Percentiles rank a stretch among this genome's conserved stretches.
Evolutionary conservation across 1,140 invertebrate species (phyloP).

Genomic region (Drosophila seguyi): DNA sequence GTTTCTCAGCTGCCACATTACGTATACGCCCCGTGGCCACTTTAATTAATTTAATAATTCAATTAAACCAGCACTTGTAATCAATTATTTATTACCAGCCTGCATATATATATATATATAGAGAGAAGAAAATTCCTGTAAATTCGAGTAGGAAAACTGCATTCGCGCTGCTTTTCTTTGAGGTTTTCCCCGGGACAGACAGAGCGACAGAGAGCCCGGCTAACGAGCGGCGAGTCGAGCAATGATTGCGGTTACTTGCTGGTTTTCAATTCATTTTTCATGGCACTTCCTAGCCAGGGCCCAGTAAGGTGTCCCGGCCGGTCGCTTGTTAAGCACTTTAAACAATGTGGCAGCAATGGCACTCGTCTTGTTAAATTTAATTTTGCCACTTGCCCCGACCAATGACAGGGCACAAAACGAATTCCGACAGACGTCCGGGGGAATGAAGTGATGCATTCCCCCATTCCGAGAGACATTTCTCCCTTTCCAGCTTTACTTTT

Average conservation of each 20-base stretch:
- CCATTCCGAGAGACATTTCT: neutral
- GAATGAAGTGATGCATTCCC: conserved; percentile 36
- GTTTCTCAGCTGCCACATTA: neutral
- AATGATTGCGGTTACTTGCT: conserved; percentile 80
- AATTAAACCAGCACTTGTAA: neutral
- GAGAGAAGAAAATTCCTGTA: neutral
- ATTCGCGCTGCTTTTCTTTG: conserved; percentile 35
- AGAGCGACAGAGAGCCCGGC: conserved; percentile 8
- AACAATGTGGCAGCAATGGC: conserved; percentile 70
- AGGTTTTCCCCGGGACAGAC: conserved; percentile 9
- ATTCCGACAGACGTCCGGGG: conserved; percentile 44
- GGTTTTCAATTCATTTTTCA: conserved; percentile 81
- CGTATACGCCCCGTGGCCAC: neutral
- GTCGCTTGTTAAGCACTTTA: conserved; percentile 78
- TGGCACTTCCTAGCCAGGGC: conserved; percentile 56
- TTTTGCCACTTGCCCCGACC: conserved; percentile 80
- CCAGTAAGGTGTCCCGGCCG: conserved; percentile 30
- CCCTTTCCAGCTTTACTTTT: neutral
- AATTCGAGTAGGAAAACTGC: conserved; percentile 7
- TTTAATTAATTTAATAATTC: neutral
- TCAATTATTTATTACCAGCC: neutral
- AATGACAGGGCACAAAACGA: conserved; percentile 73
- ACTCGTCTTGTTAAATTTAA: conserved; percentile 76
- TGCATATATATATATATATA: neutral
- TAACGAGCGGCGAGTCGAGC: conserved; percentile 78